Evolutionary conservation across 2,888 invertebrate species (phyloP).

Genomic region (Apotomis turbidana): DNA sequence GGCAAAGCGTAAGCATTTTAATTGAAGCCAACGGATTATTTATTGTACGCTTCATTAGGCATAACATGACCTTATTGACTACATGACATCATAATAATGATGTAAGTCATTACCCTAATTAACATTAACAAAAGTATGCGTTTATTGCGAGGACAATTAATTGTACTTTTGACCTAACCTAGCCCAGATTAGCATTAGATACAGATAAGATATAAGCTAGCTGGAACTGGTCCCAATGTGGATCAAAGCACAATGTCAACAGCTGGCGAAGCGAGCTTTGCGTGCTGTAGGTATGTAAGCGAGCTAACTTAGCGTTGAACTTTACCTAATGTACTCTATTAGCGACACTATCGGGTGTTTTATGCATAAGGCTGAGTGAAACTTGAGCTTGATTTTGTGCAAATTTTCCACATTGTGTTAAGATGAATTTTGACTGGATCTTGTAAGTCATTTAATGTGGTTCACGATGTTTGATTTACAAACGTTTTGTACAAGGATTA

Average conservation of each 20-base stretch:
- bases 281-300: conserved; percentile 19
- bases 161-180: conserved; percentile 42
- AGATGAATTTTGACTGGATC: too few species aligned
- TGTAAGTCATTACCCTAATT: conserved; percentile 32
- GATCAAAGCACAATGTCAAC: conserved; percentile 73
- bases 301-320: conserved; percentile 16
- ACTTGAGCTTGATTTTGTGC: not conserved
- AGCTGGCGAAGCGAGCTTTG: conserved; percentile 46
- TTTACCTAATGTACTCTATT: conserved; percentile 19
- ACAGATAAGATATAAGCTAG: conserved; percentile 43
- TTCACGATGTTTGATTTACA: too few species aligned
- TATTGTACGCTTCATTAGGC: conserved; percentile 17
- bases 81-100: conserved; percentile 35
- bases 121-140: conserved; percentile 28
- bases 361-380: not conserved
- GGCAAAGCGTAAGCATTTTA: conserved; percentile 12
- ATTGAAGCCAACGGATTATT: conserved; percentile 23
- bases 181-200: conserved; percentile 39
- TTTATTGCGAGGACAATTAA: conserved; percentile 38
- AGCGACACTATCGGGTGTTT: conserved; percentile 15
- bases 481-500: too few species aligned
- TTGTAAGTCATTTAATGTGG: too few species aligned
- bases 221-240: conserved; percentile 66
- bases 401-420: not conserved
- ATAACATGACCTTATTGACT: conserved; percentile 21